Base-by-base conservation (phyloP, 2,797 vertebrate genomes). In the Cichlasoma orientale region DNA sequence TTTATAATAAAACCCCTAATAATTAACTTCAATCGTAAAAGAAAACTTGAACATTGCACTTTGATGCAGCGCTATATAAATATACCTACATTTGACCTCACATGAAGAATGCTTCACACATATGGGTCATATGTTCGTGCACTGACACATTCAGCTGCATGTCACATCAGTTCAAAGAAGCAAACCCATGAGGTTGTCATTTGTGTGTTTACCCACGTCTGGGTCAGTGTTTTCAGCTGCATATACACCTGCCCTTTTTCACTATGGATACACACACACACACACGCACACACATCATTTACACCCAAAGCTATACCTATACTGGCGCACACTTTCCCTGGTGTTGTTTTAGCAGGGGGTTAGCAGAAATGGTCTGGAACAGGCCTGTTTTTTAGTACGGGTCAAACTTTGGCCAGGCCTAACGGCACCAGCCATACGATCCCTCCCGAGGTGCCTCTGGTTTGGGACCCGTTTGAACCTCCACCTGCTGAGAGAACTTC, bases 401-500 rank as follows among this genome's bases (percentile, higher is more conserved):
- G 97, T 98, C 98, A 98, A 94, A 93, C 92, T 90, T 93, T 96
- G 97, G 97, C 96, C 97, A 97, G 94, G 91, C 94, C 94, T 93
- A 90, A 84, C 83, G 89, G 91, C 91, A 76, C 94, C 95, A 95
- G 96, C 96, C 94, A 96, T 97, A 90, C 95, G 95, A 98, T 97
- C 96, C 96, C 95, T 95, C 96, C 95, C 93, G 91, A 96, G 95
- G 95, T 94, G 95, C 92, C 94, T 94, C 94, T 96, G 95, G 96
- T 95, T 95, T 95, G 96, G 96, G 96, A 97, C 94, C 95, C 92
- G 93, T 97, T 97, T 98, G 96, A 98, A 97, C 96, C 95, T 96
- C 95, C 96, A 98, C 98, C 97, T 98, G 97, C 97, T 98, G 98
- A 86, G 97, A 96, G 92, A 93, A 95, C 96, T 95, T 97, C 95